Conservation (phyloP, 1,140 invertebrate genomes). For the Marisa cornuarietis region DNA sequence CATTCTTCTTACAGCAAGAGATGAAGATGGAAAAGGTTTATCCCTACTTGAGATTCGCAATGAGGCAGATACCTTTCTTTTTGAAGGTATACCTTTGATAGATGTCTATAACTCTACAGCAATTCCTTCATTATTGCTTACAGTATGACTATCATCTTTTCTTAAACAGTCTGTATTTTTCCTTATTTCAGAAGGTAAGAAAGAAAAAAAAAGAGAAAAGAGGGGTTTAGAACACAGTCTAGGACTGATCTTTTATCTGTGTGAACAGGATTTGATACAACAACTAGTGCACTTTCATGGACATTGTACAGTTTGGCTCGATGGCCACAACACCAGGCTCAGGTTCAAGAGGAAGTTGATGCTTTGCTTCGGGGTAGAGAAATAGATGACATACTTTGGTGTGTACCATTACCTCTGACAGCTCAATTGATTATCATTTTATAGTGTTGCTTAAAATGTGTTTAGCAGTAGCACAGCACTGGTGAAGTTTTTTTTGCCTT, state of each 20-base stretch:
- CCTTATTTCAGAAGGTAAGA: too few species aligned
- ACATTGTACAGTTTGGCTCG: slow-evolving; percentile 81
- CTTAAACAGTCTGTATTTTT: too few species aligned
- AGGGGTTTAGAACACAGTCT: background rate
- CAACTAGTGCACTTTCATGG: slow-evolving; percentile 74
- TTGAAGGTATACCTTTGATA: slow-evolving; percentile 39
- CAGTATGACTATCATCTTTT: too few species aligned
- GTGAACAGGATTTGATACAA: slow-evolving; percentile 37
- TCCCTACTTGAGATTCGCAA: slow-evolving; percentile 47
- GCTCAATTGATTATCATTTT: background rate
- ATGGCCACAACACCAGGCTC: slow-evolving; percentile 79
- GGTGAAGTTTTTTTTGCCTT: too few species aligned
- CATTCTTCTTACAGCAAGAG: slow-evolving; percentile 45
- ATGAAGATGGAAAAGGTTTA: slow-evolving; percentile 47
- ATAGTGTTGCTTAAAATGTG: background rate
- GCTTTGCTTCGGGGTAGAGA: slow-evolving; percentile 72
- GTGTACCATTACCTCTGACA: background rate
- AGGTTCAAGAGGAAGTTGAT: slow-evolving; percentile 84
- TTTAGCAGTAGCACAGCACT: background rate
- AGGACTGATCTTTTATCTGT: background rate
- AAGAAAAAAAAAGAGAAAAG: too few species aligned
- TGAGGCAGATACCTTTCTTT: slow-evolving; percentile 53
- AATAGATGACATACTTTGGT: slow-evolving; percentile 34
- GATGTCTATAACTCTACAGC: background rate
- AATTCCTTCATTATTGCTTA: too few species aligned